Percentiles rank a stretch among this genome's conserved stretches.
Evolutionary conservation across 2,113 vertebrate species (phyloP).

Genomic region (Bos javanicus): DNA sequence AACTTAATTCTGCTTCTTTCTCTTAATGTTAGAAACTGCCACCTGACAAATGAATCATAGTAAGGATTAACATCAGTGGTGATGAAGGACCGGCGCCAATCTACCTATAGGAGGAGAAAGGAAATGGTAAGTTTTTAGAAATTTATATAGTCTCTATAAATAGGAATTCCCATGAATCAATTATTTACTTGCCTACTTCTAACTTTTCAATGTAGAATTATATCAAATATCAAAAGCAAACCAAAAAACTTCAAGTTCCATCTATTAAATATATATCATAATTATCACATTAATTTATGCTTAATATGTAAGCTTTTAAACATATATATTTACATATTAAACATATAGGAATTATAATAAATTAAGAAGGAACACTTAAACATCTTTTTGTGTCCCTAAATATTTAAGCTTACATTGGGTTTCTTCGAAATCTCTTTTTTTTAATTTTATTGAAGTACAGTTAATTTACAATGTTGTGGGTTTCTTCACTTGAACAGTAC

Average conservation of each 20-base stretch:
- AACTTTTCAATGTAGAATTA: constrained; percentile 11
- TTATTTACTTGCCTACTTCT: not conserved
- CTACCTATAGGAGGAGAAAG: constrained; percentile 82
- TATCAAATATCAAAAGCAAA: not conserved
- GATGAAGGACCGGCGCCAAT: constrained; percentile 97
- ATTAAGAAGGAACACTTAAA: not conserved
- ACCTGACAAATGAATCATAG: constrained; percentile 96
- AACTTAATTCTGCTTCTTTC: constrained; percentile 97
- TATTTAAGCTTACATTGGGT: not conserved
- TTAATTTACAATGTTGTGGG: not conserved
- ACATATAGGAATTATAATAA: not conserved
- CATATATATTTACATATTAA: not conserved
- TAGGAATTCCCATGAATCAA: not conserved
- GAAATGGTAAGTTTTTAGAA: not conserved
- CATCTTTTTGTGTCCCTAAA: not conserved
- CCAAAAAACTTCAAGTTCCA: not conserved
- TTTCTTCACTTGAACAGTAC: constrained; percentile 11
- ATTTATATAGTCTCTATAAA: not conserved
- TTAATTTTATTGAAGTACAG: not conserved
- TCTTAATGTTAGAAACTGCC: constrained; percentile 94
- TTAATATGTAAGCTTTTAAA: not conserved
- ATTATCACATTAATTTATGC: not conserved
- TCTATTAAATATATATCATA: not conserved
- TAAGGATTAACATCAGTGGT: constrained; percentile 97
- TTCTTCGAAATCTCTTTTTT: not conserved